These are phyloP conservation scores for Cynoglossus semilaevis DNA, from an alignment of 2,113 vertebrate species.

Conservation along the genomic window DNA sequence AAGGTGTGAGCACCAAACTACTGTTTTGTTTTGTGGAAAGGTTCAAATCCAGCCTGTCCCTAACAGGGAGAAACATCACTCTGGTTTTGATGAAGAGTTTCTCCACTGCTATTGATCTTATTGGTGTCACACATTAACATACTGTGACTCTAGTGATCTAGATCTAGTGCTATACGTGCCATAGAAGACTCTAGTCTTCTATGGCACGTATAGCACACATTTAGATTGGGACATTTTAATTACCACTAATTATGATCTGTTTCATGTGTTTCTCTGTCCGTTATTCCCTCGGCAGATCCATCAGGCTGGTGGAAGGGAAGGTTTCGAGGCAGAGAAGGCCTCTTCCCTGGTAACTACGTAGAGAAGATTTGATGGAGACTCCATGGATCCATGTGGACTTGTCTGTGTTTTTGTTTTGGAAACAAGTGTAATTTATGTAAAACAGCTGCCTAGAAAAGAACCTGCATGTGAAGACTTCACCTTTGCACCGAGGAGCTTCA, in stretches of 20 bases:
- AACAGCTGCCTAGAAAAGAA: slow-evolving; percentile 8
- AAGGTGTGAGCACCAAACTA: slow-evolving; percentile 76
- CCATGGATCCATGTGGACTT: not conserved
- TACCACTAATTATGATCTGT: too few relatives aligned
- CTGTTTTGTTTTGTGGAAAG: not conserved
- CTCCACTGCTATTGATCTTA: too few relatives aligned
- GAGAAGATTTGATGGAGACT: slow-evolving; percentile 86
- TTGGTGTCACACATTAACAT: too few relatives aligned
- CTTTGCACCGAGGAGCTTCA: slow-evolving; percentile 4
- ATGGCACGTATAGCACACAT: too few relatives aligned
- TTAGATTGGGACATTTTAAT: too few relatives aligned
- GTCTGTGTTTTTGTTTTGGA: not conserved
- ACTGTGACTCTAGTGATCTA: too few relatives aligned
- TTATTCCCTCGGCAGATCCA: slow-evolving; percentile 71
- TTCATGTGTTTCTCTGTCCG: not conserved
- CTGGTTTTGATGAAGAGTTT: too few relatives aligned
- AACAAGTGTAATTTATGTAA: slow-evolving; percentile 2
- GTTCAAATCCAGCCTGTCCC: too few relatives aligned
- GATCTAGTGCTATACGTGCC: too few relatives aligned
- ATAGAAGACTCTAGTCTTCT: too few relatives aligned
- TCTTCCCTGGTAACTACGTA: slow-evolving; percentile 96
- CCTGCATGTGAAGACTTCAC: slow-evolving; percentile 9
- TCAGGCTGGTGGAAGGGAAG: slow-evolving; percentile 96
- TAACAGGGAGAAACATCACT: too few relatives aligned
- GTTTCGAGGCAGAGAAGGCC: slow-evolving; percentile 84